phyloP scores from a whole-genome alignment of 2,888 invertebrate genomes.

The Pammene fasciana region DNA sequence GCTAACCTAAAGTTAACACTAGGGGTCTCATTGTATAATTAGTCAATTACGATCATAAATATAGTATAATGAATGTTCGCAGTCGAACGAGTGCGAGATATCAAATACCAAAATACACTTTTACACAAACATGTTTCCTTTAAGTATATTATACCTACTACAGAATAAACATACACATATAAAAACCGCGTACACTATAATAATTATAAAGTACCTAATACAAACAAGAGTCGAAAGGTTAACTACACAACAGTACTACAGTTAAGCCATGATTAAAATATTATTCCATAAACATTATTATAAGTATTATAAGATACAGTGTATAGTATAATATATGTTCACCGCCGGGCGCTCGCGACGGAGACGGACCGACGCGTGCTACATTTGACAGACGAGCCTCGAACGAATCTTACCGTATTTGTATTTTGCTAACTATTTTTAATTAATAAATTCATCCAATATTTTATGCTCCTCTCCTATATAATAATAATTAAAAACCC shows the following conservation, averaged over 20 bases:
- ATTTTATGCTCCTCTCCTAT: constrained; percentile 81
- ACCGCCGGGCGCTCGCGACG: constrained; percentile 52
- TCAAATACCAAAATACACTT: constrained; percentile 81
- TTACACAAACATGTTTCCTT: constrained; percentile 78
- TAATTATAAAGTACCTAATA: constrained; percentile 82
- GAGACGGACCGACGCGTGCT: constrained; percentile 49
- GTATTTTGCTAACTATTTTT: constrained; percentile 84
- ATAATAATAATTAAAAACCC: constrained; percentile 83
- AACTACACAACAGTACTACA: constrained; percentile 82
- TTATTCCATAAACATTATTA: constrained; percentile 75
- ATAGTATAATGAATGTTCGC: constrained; percentile 61
- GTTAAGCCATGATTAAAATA: constrained; percentile 81
- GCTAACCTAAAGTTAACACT: constrained; percentile 79
- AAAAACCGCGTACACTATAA: constrained; percentile 82
- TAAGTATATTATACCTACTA: constrained; percentile 72
- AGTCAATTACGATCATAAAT: constrained; percentile 84
- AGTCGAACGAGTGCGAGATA: constrained; percentile 54
- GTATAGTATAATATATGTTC: constrained; percentile 74
- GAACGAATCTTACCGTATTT: constrained; percentile 82
- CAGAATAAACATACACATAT: constrained; percentile 83
- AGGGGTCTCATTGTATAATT: constrained; percentile 75
- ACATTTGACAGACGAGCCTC: constrained; percentile 80
- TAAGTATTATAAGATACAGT: constrained; percentile 69
- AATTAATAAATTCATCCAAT: constrained; percentile 84
- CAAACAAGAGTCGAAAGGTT: constrained; percentile 81